Base-by-base conservation (phyloP, 2,113 vertebrate genomes). In the Nymphicus hollandicus region DNA sequence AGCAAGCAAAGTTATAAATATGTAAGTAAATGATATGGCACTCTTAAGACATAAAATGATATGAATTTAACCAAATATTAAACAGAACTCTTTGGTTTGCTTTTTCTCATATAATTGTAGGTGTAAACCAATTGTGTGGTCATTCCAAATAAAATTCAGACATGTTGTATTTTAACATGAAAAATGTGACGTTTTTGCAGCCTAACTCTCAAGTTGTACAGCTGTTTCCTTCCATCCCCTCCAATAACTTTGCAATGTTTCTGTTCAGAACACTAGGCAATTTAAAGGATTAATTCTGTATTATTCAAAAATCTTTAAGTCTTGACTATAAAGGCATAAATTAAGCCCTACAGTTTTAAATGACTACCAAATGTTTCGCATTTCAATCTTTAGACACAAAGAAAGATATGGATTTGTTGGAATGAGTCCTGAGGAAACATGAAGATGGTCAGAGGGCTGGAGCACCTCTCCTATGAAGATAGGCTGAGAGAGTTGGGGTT, bases 141-240 rank as follows among this genome's bases (percentile, higher is more conserved):
- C 4, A 4, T 11, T n/a, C 20, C 33, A 52, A 53, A 50, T 19
- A 50, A 52, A 56, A 53, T 16, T 66, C 4, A 37, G 25, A 2
- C 7, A 2, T 10, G 2, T 66, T 72, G 7, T 47, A 9, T 61
- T 86, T 78, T 52, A 24, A 22, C 19, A 11, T 58, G 46, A 33
- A 77, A 81, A 72, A 56, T 4, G 3, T 15, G 7, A 35, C 10
- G 5, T 1, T 63, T 77, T 56, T 82, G 25, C 3, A 69, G 17
- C 4, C 10, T 65, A 3, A 5, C 7, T 50, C 13, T 37, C 23
- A 49, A 64, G 10, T 29, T 47, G 14, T 29, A 4, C 2, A 23
- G 41, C 46, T 0, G 3, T 56, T 63, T 11, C 10, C 12, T 46
- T n/a, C 9, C 7, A 13, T 3, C 14, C 5, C 16, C 12, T 10